Percentiles rank a stretch among this genome's conserved stretches.
phyloP scores from a whole-genome alignment of 2,888 invertebrate genomes.

The Elegia similella region DNA sequence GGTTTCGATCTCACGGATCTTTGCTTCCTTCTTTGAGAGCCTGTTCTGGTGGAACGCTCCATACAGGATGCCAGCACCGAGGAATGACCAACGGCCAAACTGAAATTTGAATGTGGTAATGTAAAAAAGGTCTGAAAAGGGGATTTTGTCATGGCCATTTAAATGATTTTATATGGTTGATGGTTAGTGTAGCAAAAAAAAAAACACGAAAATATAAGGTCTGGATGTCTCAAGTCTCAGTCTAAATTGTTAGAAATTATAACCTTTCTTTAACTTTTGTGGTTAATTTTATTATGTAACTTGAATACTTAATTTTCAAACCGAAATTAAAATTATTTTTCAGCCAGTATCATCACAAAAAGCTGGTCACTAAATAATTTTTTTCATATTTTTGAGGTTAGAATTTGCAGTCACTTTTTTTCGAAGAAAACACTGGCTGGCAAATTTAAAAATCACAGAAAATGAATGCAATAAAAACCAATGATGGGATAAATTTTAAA shows the following conservation, averaged over 20 bases:
- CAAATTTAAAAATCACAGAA: neutral
- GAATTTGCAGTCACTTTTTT: neutral
- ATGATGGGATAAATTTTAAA: neutral
- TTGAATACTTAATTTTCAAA: too few relatives aligned
- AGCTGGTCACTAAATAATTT: neutral
- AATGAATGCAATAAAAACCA: neutral
- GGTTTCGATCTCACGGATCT: constrained; percentile 84
- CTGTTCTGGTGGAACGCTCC: constrained; percentile 88
- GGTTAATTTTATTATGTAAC: neutral
- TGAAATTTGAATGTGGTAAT: constrained; percentile 49
- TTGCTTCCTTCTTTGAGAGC: constrained; percentile 84
- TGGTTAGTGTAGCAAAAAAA: too few relatives aligned
- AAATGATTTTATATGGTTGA: too few relatives aligned
- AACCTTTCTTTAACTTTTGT: too few relatives aligned
- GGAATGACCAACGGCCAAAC: constrained; percentile 92
- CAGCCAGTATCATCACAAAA: neutral
- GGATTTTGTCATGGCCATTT: too few relatives aligned
- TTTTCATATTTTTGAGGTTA: neutral
- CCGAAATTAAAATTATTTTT: too few relatives aligned
- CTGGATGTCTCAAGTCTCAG: too few relatives aligned
- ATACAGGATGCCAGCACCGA: constrained; percentile 87
- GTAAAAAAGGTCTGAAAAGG: neutral
- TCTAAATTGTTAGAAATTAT: too few relatives aligned
- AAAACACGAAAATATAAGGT: too few relatives aligned
- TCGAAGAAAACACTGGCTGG: neutral